Conservation (phyloP, 2,797 vertebrate species). For the Hozukius guyotensis region DNA sequence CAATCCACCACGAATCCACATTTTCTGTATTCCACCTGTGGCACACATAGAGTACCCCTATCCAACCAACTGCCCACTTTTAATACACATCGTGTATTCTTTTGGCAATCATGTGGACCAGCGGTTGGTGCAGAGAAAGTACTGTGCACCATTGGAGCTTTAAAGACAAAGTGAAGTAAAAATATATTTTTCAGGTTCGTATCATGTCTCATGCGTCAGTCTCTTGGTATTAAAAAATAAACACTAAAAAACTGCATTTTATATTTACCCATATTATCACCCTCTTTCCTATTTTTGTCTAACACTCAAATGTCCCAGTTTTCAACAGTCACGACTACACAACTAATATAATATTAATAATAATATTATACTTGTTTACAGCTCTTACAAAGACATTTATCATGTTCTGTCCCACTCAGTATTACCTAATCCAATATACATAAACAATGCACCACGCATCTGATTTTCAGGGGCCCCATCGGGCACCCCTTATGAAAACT, state of each 20-base stretch:
- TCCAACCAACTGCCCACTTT: background rate
- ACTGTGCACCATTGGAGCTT: background rate
- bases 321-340: too few relatives aligned
- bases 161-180: background rate
- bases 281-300: background rate
- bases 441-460: too few relatives aligned
- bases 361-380: too few relatives aligned
- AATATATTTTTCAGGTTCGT: background rate
- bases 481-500: too few relatives aligned
- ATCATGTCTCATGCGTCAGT: background rate
- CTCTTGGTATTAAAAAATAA: background rate
- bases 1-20: background rate
- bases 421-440: too few relatives aligned
- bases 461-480: too few relatives aligned
- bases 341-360: too few relatives aligned
- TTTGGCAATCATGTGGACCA: background rate
- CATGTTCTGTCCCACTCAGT: too few relatives aligned
- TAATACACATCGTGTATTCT: background rate
- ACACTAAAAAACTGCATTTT: background rate
- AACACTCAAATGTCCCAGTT: background rate
- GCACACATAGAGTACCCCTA: background rate
- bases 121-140: background rate
- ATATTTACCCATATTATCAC: background rate
- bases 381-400: too few relatives aligned
- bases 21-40: background rate